Conservation (phyloP, 2,113 vertebrate species). For the Carassius gibelio region DNA sequence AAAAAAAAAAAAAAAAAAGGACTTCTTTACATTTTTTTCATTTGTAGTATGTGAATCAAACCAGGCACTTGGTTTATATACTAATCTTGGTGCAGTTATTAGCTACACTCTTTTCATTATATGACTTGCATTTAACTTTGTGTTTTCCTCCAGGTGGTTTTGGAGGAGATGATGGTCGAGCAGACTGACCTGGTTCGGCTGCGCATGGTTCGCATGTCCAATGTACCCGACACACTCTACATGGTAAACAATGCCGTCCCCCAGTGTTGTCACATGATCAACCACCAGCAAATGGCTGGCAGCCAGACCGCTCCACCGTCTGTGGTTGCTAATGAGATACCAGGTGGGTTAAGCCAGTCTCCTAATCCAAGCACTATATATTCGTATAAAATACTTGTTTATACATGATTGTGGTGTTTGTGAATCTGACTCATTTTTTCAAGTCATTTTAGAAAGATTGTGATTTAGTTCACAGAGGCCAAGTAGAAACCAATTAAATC, state of each 20-base stretch:
- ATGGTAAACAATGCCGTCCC: conserved; percentile 96
- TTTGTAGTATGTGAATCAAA: not conserved
- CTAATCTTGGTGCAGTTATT: not conserved
- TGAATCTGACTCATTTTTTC: too few relatives aligned
- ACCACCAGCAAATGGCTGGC: conserved; percentile 90
- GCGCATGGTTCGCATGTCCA: conserved; percentile 96
- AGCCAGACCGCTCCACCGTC: conserved; percentile 86
- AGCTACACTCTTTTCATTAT: not conserved
- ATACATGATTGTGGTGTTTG: not conserved
- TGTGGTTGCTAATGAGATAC: conserved; percentile 97
- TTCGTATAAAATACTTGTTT: not conserved
- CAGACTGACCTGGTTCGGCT: conserved; percentile 93
- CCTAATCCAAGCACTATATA: not conserved
- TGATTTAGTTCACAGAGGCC: not conserved
- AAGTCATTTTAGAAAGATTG: not conserved
- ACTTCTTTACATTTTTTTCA: not conserved
- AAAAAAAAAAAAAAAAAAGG: not conserved
- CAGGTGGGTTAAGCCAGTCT: conserved; percentile 79
- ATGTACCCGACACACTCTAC: conserved; percentile 96
- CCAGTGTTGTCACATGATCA: conserved; percentile 95
- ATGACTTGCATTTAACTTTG: not conserved
- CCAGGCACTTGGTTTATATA: not conserved
- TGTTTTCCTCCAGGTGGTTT: conserved; percentile 78
- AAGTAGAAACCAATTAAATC: not conserved
- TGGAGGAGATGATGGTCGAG: conserved; percentile 99